Conservation (phyloP, 2,113 vertebrate species). For the Erythrocebus patas region DNA sequence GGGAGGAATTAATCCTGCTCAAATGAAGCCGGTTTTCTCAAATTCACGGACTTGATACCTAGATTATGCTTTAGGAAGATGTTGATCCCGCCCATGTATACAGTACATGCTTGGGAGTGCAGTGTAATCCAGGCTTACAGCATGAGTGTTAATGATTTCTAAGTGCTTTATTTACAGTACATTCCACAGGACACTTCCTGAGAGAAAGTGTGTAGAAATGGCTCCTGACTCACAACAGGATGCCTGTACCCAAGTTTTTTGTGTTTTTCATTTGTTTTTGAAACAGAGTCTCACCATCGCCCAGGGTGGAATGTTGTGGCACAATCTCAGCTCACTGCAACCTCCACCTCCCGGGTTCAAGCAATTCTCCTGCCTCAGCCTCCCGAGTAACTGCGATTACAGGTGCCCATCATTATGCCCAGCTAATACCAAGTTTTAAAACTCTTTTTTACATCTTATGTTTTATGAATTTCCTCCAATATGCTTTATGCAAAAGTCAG, state of each 20-base stretch:
- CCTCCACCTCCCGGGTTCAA: too few species aligned
- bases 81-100: not conserved
- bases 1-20: conserved; percentile 25
- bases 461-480: not conserved
- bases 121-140: not conserved
- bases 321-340: too few species aligned
- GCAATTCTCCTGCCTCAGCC: too few species aligned
- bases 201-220: not conserved
- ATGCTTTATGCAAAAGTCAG: not conserved
- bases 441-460: not conserved
- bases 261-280: too few species aligned
- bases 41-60: conserved; percentile 37
- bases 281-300: too few species aligned
- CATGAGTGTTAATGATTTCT: not conserved
- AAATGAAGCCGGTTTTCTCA: conserved; percentile 51
- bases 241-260: not conserved
- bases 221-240: not conserved
- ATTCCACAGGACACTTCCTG: fast-evolving
- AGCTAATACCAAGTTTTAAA: not conserved
- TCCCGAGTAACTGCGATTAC: too few species aligned
- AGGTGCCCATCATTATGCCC: too few species aligned
- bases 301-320: too few species aligned
- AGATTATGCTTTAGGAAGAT: conserved; percentile 6
- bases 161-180: not conserved
- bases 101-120: not conserved